Evolutionary conservation across 2,888 invertebrate genomes (phyloP).

Genomic region (Caradrina clavipalpis): DNA sequence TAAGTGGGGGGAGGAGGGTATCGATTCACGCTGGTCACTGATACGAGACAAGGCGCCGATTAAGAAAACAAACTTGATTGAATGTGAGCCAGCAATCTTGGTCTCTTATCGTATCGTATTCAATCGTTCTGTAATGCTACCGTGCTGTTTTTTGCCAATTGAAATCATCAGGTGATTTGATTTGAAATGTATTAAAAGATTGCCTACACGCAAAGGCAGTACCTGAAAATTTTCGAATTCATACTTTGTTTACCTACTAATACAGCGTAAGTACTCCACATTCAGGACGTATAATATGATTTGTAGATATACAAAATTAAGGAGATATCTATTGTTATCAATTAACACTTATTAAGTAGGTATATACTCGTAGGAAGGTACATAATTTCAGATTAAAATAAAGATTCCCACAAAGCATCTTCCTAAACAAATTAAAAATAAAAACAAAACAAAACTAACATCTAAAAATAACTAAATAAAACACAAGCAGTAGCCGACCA

Average conservation of each 20-base stretch:
- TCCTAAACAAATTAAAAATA: neutral
- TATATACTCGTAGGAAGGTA: neutral
- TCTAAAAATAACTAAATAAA: conserved; percentile 19
- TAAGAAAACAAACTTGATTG: conserved; percentile 84
- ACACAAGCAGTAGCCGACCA: conserved; percentile 47
- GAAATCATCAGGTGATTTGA: conserved; percentile 39
- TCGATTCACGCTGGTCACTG: conserved; percentile 65
- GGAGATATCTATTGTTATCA: neutral
- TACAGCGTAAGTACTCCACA: neutral
- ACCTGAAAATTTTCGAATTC: neutral
- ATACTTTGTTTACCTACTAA: neutral
- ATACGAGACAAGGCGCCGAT: conserved; percentile 79
- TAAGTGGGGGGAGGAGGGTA: conserved; percentile 56
- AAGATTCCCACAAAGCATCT: neutral
- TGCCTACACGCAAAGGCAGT: neutral
- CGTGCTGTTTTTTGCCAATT: conserved; percentile 56
- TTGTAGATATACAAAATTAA: neutral
- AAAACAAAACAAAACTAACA: neutral
- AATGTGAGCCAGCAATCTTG: conserved; percentile 74
- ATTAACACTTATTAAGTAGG: neutral
- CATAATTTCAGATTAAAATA: neutral
- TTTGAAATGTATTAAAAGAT: conserved; percentile 28
- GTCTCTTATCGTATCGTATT: conserved; percentile 78
- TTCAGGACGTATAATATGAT: neutral
- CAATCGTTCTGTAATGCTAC: conserved; percentile 67